A percentile compares a stretch with the other conserved stretches of the same genome.
phyloP scores from a whole-genome alignment of 2,888 invertebrate genomes.

The Poecilobothrus nobilitatus region DNA sequence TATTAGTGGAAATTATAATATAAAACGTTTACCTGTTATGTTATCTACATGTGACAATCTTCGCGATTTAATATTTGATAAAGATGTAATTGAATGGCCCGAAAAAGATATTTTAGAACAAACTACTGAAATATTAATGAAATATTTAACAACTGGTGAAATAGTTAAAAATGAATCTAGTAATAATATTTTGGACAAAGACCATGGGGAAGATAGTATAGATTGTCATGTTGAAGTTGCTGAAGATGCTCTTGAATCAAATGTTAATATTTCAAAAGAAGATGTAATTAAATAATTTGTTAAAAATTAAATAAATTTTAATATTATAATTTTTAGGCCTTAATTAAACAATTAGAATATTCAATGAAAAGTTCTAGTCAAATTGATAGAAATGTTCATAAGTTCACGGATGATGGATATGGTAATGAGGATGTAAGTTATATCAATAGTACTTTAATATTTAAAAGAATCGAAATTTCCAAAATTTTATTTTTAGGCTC shows the following conservation, averaged over 20 bases:
- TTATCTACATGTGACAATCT: slow-evolving; percentile 58
- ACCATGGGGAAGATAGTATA: background rate
- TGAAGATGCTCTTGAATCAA: background rate
- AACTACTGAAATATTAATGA: slow-evolving; percentile 58
- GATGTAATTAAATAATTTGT: background rate
- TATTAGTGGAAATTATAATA: slow-evolving; percentile 51
- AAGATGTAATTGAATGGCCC: slow-evolving; percentile 56
- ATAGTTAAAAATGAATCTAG: background rate
- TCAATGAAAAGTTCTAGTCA: slow-evolving; percentile 13
- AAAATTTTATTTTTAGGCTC: slow-evolving; percentile 22
- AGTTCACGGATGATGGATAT: slow-evolving; percentile 19
- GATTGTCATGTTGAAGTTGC: background rate
- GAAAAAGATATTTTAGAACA: slow-evolving; percentile 50
- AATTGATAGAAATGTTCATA: slow-evolving; percentile 15
- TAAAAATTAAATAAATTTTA: too few relatives aligned
- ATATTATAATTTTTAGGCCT: slow-evolving; percentile 18
- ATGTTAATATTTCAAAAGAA: background rate
- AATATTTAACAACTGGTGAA: slow-evolving; percentile 52
- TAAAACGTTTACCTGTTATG: slow-evolving; percentile 55
- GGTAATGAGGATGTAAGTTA: slow-evolving; percentile 27
- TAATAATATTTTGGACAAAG: background rate
- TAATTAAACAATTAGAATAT: slow-evolving; percentile 21
- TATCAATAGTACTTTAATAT: background rate
- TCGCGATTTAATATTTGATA: slow-evolving; percentile 53
- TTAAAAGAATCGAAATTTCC: background rate